Conservation (phyloP, 2,113 vertebrate species). For the Rhadina sibilatrix region DNA sequence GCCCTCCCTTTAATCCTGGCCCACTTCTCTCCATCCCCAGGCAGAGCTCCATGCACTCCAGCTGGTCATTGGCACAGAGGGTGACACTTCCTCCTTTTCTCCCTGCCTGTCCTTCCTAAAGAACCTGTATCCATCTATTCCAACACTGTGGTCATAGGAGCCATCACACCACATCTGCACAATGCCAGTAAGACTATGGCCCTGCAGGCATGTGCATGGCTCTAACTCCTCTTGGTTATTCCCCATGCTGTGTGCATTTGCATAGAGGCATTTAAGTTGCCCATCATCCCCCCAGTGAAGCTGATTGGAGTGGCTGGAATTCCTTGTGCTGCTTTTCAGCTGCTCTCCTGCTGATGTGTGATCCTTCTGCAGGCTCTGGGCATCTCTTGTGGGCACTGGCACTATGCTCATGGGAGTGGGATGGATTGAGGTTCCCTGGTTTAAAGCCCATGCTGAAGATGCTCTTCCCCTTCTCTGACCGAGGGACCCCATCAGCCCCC, state of each 20-base stretch:
- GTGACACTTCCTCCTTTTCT: background rate
- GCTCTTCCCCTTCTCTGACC: background rate
- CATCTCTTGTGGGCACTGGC: background rate
- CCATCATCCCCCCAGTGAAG: background rate
- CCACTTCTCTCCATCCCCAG: background rate
- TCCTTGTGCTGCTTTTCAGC: background rate
- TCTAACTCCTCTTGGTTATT: background rate
- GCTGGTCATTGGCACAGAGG: background rate
- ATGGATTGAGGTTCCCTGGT: background rate
- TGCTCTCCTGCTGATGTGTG: background rate
- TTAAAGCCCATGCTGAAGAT: background rate
- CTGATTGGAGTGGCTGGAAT: background rate
- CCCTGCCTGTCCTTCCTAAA: background rate
- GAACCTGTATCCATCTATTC: background rate
- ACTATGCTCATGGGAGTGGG: background rate
- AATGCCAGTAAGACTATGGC: too few species aligned
- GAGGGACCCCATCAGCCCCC: background rate
- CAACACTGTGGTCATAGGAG: background rate
- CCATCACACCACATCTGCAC: background rate
- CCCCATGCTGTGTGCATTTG: background rate
- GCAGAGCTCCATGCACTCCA: background rate
- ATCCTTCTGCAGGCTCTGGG: background rate
- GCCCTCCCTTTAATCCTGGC: background rate
- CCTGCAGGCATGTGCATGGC: background rate
- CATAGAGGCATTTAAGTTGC: background rate